phyloP scores from a whole-genome alignment of 2,113 vertebrate species.

The Ginglymostoma cirratum region DNA sequence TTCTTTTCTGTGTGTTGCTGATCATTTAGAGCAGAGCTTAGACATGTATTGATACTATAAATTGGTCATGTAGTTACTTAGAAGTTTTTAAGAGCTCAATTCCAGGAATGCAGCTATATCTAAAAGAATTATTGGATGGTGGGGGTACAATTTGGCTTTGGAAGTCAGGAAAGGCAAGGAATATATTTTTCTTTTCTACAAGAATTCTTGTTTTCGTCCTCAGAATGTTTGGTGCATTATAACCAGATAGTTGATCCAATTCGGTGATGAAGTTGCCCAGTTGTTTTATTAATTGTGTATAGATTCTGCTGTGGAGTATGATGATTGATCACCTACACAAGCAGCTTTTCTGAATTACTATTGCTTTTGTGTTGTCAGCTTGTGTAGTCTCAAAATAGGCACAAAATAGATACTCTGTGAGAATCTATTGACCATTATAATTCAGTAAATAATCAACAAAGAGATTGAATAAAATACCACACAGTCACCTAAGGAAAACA shows the following conservation, averaged over 20 bases:
- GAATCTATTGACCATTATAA: background rate
- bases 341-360: slow-evolving; percentile 21
- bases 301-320: background rate
- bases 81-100: background rate
- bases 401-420: background rate
- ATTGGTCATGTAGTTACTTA: background rate
- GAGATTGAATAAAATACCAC: background rate
- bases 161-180: background rate
- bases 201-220: background rate
- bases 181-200: background rate
- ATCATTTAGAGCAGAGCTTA: background rate
- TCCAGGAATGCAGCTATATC: background rate
- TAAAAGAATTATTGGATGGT: background rate
- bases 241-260: background rate
- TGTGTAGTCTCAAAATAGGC: background rate
- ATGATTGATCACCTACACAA: background rate
- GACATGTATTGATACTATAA: background rate
- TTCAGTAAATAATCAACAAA: slow-evolving; percentile 26
- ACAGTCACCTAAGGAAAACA: background rate
- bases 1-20: background rate
- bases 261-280: background rate
- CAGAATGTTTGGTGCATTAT: background rate
- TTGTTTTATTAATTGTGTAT: slow-evolving; percentile 7
- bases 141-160: background rate
- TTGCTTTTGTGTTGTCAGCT: slow-evolving; percentile 20